Percentiles rank a stretch among this genome's conserved stretches.
Conservation (phyloP, 2,113 vertebrate species). For the Solenodon paradoxus region DNA sequence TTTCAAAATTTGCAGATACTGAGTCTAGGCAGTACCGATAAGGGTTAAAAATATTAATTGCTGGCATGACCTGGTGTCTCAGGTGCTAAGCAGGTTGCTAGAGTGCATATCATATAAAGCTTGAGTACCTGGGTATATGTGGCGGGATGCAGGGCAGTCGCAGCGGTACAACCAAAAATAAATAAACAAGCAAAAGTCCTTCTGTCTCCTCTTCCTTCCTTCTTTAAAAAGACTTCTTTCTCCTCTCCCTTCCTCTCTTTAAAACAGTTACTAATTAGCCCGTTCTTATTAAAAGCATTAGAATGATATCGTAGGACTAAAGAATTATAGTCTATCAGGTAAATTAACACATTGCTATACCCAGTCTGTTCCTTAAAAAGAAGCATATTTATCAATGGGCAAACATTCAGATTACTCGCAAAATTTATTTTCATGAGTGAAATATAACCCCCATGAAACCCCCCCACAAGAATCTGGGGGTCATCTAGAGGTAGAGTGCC, state of each 20-base stretch:
- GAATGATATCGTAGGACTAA: not conserved
- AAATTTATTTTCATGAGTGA: not conserved
- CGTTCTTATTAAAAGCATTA: not conserved
- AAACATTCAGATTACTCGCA: not conserved
- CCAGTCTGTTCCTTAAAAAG: not conserved
- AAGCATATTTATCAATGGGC: not conserved
- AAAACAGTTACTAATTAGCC: not conserved
- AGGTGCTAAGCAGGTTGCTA: too few relatives aligned
- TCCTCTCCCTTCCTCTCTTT: too few relatives aligned
- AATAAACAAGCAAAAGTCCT: too few relatives aligned
- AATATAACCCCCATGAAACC: not conserved
- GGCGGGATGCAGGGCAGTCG: too few relatives aligned
- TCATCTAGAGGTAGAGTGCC: not conserved
- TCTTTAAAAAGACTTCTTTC: too few relatives aligned
- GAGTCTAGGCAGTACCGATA: not conserved
- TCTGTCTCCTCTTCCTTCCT: too few relatives aligned
- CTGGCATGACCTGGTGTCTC: too few relatives aligned
- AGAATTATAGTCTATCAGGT: not conserved
- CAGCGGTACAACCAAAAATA: too few relatives aligned
- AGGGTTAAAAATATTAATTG: not conserved
- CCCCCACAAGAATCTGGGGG: not conserved
- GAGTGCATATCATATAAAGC: too few relatives aligned
- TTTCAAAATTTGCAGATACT: not conserved
- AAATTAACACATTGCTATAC: not conserved
- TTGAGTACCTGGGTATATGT: too few relatives aligned